Evolutionary conservation across 2,113 vertebrate genomes (phyloP).

Genomic region (Diadophis punctatus): DNA sequence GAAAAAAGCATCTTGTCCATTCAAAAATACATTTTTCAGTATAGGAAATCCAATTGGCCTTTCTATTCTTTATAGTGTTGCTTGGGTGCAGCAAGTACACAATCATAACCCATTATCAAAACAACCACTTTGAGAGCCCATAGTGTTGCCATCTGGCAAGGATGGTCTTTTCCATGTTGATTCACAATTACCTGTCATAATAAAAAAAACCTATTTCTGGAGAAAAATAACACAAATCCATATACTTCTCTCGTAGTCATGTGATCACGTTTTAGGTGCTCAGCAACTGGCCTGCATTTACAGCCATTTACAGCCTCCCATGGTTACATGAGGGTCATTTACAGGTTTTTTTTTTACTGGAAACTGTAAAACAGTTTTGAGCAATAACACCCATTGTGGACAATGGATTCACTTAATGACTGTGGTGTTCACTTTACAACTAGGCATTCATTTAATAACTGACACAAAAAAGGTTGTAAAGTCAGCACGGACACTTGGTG

Average conservation of each 20-base stretch:
- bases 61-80: background rate
- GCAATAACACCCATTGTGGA: background rate
- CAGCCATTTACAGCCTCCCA: background rate
- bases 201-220: background rate
- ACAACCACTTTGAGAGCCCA: background rate
- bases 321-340: background rate
- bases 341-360: background rate
- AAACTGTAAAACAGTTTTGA: background rate
- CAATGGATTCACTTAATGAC: background rate
- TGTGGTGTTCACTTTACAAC: background rate
- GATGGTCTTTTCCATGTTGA: background rate
- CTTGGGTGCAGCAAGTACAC: background rate
- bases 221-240: background rate
- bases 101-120: background rate
- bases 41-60: background rate
- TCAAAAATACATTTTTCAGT: background rate
- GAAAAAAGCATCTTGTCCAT: background rate
- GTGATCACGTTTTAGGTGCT: background rate
- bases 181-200: background rate
- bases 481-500: background rate
- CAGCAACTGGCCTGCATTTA: background rate
- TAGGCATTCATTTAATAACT: background rate
- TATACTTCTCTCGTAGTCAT: background rate
- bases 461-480: background rate
- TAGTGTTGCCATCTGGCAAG: background rate